Percentiles rank a stretch among this genome's conserved stretches.
Evolutionary conservation across 2,797 vertebrate species (phyloP).

Genomic region (Takifugu rubripes): DNA sequence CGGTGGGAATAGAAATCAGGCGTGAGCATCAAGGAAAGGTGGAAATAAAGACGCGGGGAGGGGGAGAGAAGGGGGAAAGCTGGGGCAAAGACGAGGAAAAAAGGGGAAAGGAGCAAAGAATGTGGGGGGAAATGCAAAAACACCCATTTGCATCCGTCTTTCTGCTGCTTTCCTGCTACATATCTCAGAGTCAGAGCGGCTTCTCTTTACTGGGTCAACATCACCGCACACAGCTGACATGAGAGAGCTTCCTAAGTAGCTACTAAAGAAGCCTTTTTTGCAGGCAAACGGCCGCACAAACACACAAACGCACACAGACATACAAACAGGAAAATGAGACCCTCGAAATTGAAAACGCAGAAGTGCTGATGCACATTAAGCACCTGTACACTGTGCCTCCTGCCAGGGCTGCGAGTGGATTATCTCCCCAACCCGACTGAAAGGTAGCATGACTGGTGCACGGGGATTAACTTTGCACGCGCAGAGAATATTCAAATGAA

Average conservation of each 20-base stretch:
- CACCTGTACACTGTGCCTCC: conserved; percentile 25
- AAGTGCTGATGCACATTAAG: conserved; percentile 32
- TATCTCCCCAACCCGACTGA: conserved; percentile 39
- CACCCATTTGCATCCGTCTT: conserved; percentile 26
- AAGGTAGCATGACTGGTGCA: conserved; percentile 40
- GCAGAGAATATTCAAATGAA: conserved; percentile 46
- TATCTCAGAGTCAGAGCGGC: conserved; percentile 48
- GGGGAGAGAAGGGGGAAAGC: conserved; percentile 6
- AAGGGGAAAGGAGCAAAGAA: conserved; percentile 8
- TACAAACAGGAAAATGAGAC: conserved; percentile 13
- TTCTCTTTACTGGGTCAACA: conserved; percentile 57
- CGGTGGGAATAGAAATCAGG: conserved; percentile 41
- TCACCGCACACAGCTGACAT: conserved; percentile 54
- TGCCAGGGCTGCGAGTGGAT: conserved; percentile 43
- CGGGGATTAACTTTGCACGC: conserved; percentile 43
- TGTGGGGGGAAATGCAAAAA: conserved; percentile 5
- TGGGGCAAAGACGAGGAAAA: conserved; percentile 24
- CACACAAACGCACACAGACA: conserved; percentile 19
- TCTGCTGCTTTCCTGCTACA: conserved; percentile 34
- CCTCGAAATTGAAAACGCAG: conserved; percentile 19
- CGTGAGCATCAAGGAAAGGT: conserved; percentile 41
- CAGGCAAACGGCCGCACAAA: conserved; percentile 33
- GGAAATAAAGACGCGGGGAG: conserved; percentile 31
- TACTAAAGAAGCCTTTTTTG: conserved; percentile 32
- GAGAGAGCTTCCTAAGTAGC: conserved; percentile 44